Base-by-base conservation (phyloP, 2,797 vertebrate genomes). In the Cirrhinus mrigala region DNA sequence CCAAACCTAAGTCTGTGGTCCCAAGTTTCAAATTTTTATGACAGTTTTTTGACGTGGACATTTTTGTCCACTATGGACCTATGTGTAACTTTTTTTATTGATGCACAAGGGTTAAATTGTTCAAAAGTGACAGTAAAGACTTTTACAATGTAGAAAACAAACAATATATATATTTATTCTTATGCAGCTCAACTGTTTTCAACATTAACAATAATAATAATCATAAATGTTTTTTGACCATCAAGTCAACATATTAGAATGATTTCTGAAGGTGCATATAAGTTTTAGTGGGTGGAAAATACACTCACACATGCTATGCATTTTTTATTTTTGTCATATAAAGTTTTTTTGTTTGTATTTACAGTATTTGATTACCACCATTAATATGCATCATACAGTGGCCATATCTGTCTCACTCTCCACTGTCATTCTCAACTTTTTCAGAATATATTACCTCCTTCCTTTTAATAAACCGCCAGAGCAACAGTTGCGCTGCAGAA, bases 401-500 rank as follows among this genome's bases (percentile, higher is more conserved):
- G 33, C 33, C 29, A 37, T 69, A 20, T 40, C 33, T 46, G 44
- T 24, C 70, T 46, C 40, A 10, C 40, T 73, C 12, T 52, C 24
- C 44, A 33, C 29, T 71, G 33, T n/a, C 27, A 29, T 46, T 22
- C 37, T 46, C 29, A 71, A 40, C 1, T 24, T 8, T 14, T 40
- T 24, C 66, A 20, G 33, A 58, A 81, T 44, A 58, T 46, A 46
- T 46, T 71, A 20, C 52, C 3, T 24, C 24, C 18, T 22, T 74
- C 27, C 24, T 60, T 48, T 74, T 74, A 48, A 62, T 58, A 40
- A 70, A 58, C n/a, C 3, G 6, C 1, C 68, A 70, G 54, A 29
- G 69, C 62, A 84, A 69, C 64, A 76, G 71, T 76, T 76, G 46
- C 2, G 12, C 48, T 24, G 71, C 46, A 27, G 27, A 40, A 24